Evolutionary conservation across 1,140 invertebrate genomes (phyloP).

Genomic region (Maniola jurtina): DNA sequence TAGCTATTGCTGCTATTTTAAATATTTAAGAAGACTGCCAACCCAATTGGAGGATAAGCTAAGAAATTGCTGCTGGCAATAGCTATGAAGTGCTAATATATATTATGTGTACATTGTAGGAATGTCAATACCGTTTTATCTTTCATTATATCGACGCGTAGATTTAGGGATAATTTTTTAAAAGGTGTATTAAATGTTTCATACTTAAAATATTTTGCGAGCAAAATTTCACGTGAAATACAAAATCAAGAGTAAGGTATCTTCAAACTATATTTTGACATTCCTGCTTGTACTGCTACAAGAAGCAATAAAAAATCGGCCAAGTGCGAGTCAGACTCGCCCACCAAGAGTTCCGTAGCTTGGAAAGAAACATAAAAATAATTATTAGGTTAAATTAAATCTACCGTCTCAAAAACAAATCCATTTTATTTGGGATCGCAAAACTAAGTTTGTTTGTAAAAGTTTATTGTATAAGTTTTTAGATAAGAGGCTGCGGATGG

Average conservation of each 20-base stretch:
- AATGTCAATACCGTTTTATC: conserved; percentile 16
- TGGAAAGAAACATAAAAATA: no score
- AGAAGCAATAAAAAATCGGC: conserved; percentile 5
- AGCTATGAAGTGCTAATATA: conserved; percentile 40
- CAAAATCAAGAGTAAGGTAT: not conserved
- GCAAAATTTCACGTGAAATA: not conserved
- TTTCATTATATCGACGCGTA: not conserved
- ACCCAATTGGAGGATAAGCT: conserved; percentile 1
- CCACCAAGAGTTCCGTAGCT: no score
- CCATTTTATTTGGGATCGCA: no score
- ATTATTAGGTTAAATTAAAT: no score
- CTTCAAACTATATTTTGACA: not conserved
- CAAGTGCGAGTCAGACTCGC: not conserved
- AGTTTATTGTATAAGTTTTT: no score
- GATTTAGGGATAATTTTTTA: not conserved
- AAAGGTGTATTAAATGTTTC: no score
- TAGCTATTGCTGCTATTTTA: conserved; percentile 29
- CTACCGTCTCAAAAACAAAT: no score
- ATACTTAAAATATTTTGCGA: not conserved
- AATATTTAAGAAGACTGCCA: not conserved
- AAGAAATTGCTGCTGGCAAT: conserved; percentile 32
- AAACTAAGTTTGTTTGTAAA: no score
- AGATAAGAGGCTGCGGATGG: no score
- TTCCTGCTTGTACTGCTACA: conserved; percentile 1
- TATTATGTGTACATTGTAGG: conserved; percentile 32